Conservation (phyloP, 2,113 vertebrate species). For the Salvator merianae region DNA sequence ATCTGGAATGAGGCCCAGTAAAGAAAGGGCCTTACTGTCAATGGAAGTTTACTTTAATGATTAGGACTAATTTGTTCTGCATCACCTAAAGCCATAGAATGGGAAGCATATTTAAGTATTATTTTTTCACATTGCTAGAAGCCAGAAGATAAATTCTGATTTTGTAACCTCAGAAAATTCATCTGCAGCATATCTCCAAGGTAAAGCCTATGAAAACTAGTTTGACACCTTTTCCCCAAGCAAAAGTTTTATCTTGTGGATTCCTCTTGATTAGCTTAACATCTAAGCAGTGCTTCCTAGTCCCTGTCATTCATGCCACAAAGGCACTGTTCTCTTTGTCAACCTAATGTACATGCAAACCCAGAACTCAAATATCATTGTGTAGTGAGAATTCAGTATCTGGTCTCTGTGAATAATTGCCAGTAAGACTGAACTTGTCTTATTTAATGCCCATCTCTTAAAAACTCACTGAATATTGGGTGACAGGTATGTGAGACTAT, state of each 20-base stretch:
- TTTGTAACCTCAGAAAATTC: background rate
- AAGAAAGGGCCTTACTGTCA: background rate
- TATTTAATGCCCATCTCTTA: slow-evolving; percentile 39
- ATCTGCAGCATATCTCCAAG: background rate
- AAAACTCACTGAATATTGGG: slow-evolving; percentile 38
- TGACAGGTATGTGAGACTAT: slow-evolving; percentile 16
- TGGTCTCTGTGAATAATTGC: slow-evolving; percentile 39
- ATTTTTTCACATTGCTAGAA: background rate
- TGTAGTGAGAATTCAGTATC: slow-evolving; percentile 43
- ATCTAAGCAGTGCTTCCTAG: slow-evolving; percentile 56
- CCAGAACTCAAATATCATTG: slow-evolving; percentile 43
- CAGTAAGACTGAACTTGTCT: slow-evolving; percentile 38
- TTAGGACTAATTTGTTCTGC: background rate
- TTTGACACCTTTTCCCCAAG: slow-evolving; percentile 19
- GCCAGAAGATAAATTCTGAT: background rate
- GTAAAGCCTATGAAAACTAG: slow-evolving; percentile 24
- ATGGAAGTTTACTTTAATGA: background rate
- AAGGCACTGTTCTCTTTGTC: slow-evolving; percentile 33
- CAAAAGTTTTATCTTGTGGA: background rate
- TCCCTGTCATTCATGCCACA: slow-evolving; percentile 54
- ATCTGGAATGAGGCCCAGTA: no score
- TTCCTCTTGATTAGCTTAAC: slow-evolving; percentile 32
- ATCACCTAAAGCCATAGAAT: background rate
- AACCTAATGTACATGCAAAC: slow-evolving; percentile 55
- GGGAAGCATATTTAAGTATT: background rate